Base-by-base conservation (phyloP, 2,797 vertebrate species). In the Tadarida brasiliensis region DNA sequence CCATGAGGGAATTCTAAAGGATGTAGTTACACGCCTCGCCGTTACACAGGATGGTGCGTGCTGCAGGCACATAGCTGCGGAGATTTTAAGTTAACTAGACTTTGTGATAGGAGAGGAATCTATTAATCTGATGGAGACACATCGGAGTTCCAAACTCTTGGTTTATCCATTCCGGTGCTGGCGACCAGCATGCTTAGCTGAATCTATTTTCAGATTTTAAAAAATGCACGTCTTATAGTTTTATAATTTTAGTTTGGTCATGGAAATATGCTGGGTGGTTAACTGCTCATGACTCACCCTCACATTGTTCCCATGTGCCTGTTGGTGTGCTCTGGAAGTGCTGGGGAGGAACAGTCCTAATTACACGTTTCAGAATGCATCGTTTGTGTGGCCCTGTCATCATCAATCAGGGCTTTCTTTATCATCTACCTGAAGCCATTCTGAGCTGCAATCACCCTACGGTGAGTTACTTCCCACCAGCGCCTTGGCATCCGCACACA, bases 311-410 rank as follows among this genome's bases (percentile, higher is more conserved):
- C 84, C 84, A 7, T 10, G 87, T 26, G 91, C 65, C 57, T 11
- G 22, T 26, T 51, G 85, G 59, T 57, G 61, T 24, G 39, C 56
- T 90, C 81, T 15, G 7, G 15, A 65, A 65, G 63, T 1, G 26
- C 74, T 26, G 19, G 68, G 93, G 94, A 94, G 82, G 70, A 80
- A 6, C 1, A 3, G 28, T 44, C 63, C 73, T 96, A 93, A 97
- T 96, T 61, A 94, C 80, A 96, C 0, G 44, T 33, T 90, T 68
- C 85, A 11, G 85, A 56, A 56, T 1, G 68, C 71, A 4, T 35
- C 83, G 51, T 92, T 84, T 81, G 67, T 44, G 47, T 28, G 61
- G 81, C 73, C 44, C 51, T 56, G 1, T 82, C 87, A 14, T 19
- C 76, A 68, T 68, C 80, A 22, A 67, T 51, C 80, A 7, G n/a